Conservation (phyloP, 2,888 invertebrate genomes). For the Drosophila seclusa region DNA sequence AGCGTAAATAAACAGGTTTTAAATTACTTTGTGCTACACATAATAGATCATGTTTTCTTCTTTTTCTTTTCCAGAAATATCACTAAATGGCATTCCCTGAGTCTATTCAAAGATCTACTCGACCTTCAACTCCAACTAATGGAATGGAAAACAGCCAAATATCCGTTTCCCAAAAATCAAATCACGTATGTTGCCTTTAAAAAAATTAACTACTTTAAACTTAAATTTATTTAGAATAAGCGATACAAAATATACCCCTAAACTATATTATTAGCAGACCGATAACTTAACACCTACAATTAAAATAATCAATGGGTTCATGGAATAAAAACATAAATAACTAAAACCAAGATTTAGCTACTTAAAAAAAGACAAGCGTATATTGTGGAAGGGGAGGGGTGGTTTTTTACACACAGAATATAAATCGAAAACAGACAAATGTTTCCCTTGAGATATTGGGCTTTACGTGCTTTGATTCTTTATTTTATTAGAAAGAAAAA, state of each 20-base stretch:
- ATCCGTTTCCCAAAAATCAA: conserved; percentile 56
- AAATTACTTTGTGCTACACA: background rate
- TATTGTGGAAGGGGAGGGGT: conserved; percentile 25
- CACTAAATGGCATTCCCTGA: conserved; percentile 44
- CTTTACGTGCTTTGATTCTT: conserved; percentile 52
- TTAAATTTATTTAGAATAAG: conserved; percentile 1
- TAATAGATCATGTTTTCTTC: too few relatives aligned
- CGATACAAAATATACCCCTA: background rate
- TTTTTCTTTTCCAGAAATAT: conserved; percentile 26
- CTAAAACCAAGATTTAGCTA: background rate
- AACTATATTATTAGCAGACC: background rate
- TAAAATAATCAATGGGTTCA: background rate
- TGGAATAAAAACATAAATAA: background rate
- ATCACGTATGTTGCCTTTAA: conserved; percentile 57
- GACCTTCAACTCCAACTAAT: conserved; percentile 37
- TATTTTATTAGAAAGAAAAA: conserved; percentile 17
- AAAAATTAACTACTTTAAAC: background rate
- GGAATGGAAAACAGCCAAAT: conserved; percentile 55
- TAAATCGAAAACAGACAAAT: conserved; percentile 50
- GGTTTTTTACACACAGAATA: conserved; percentile 5
- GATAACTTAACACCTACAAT: background rate
- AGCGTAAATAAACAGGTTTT: background rate
- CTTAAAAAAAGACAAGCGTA: background rate
- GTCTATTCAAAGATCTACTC: conserved; percentile 25
- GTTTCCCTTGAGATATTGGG: conserved; percentile 50